phyloP scores from a whole-genome alignment of 2,888 invertebrate species.

The Zaprionus obscuricornis region DNA sequence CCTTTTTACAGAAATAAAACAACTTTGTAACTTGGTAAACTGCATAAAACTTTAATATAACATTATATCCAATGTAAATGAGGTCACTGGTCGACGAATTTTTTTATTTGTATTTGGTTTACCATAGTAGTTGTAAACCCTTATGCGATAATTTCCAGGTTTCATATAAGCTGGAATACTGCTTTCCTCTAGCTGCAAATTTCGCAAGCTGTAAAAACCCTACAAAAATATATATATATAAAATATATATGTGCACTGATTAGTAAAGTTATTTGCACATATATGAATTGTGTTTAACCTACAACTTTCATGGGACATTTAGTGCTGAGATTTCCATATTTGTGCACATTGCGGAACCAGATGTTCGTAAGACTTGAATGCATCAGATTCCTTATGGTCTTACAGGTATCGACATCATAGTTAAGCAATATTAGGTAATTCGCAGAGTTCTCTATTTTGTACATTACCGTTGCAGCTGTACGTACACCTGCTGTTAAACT shows the following conservation, averaged over 20 bases:
- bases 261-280: neutral
- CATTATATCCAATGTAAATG: conserved; percentile 40
- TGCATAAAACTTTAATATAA: conserved; percentile 45
- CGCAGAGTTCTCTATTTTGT: conserved; percentile 19
- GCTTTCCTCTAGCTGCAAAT: conserved; percentile 45
- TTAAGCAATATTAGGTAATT: conserved; percentile 45
- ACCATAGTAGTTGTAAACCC: conserved; percentile 23
- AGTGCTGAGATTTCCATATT: conserved; percentile 39
- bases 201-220: conserved; percentile 40
- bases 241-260: too few species aligned
- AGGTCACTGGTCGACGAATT: conserved; percentile 30
- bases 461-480: conserved; percentile 36
- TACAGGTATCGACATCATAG: conserved; percentile 57
- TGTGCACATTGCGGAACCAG: conserved; percentile 54
- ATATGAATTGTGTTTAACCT: too few species aligned
- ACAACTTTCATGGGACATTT: conserved; percentile 57
- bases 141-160: conserved; percentile 47
- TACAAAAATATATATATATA: too few species aligned
- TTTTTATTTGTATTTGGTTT: conserved; percentile 21
- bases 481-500: conserved; percentile 22
- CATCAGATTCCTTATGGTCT: conserved; percentile 25
- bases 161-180: conserved; percentile 55
- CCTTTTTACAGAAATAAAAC: neutral
- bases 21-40: conserved; percentile 18
- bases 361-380: conserved; percentile 23